These are phyloP conservation scores for Leptocoma aspasia DNA, from an alignment of 2,113 vertebrate genomes.

Conservation along the genomic window DNA sequence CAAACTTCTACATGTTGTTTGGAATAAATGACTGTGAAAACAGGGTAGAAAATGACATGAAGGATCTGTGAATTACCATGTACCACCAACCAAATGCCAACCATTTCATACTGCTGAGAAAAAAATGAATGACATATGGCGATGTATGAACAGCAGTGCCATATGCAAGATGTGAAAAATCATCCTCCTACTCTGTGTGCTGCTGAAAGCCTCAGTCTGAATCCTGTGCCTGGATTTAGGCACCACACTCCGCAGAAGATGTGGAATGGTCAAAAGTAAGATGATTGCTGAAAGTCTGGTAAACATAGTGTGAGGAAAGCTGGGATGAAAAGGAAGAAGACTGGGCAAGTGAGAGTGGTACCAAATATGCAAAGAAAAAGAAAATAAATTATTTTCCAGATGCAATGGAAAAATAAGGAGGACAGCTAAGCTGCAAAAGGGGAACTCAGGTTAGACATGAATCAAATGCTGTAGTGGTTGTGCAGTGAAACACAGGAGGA, in stretches of 20 bases:
- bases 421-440: not conserved
- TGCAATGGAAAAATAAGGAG: not conserved
- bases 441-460: not conserved
- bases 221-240: not conserved
- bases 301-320: not conserved
- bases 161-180: slow-evolving; percentile 55
- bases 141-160: slow-evolving; percentile 37
- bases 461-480: not conserved
- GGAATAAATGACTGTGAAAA: not conserved
- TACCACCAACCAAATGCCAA: slow-evolving; percentile 26
- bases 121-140: slow-evolving; percentile 32
- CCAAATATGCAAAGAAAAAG: not conserved
- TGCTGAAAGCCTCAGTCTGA: slow-evolving; percentile 28
- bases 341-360: not conserved
- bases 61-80: not conserved
- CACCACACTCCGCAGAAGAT: not conserved
- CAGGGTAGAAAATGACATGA: not conserved
- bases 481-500: not conserved
- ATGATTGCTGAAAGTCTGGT: not conserved
- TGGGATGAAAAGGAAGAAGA: not conserved
- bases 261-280: not conserved
- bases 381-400: not conserved
- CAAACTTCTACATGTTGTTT: not conserved
- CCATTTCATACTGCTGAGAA: not conserved
- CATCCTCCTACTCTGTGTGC: slow-evolving; percentile 33